These are phyloP conservation scores for Grallaria varia DNA, from an alignment of 2,113 vertebrate species.

Conservation along the genomic window DNA sequence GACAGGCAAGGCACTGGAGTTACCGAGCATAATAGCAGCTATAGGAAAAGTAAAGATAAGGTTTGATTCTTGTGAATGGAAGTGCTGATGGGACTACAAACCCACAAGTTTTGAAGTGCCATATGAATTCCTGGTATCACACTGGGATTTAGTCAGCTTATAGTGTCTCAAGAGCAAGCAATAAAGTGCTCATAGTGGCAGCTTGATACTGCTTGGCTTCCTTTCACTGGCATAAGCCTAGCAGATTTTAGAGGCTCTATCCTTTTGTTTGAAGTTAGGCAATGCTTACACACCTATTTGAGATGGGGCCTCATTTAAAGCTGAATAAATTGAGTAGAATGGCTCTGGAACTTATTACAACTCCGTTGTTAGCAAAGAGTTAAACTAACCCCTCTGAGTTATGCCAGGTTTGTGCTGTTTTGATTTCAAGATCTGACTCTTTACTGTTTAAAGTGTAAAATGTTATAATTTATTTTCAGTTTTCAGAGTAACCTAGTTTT, in stretches of 20 bases:
- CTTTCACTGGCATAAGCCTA: neutral
- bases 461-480: neutral
- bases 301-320: conserved; percentile 5
- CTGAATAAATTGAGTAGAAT: neutral
- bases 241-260: neutral
- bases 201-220: neutral
- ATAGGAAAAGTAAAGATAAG: neutral
- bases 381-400: neutral
- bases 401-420: neutral
- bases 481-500: neutral
- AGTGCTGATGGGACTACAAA: neutral
- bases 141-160: neutral
- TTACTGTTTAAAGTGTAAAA: neutral
- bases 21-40: neutral
- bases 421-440: neutral
- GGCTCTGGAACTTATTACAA: conserved; percentile 26
- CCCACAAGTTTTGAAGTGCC: neutral
- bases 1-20: neutral
- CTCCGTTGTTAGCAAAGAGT: neutral
- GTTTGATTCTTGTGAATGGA: neutral
- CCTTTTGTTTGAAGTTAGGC: conserved; percentile 29
- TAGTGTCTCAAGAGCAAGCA: neutral
- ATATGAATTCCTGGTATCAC: neutral
- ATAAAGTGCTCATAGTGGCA: neutral
- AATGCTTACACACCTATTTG: neutral